Percentiles rank a stretch among this genome's conserved stretches.
phyloP scores from a whole-genome alignment of 2,113 vertebrate genomes.

The Forbesichthys papilliferus region DNA sequence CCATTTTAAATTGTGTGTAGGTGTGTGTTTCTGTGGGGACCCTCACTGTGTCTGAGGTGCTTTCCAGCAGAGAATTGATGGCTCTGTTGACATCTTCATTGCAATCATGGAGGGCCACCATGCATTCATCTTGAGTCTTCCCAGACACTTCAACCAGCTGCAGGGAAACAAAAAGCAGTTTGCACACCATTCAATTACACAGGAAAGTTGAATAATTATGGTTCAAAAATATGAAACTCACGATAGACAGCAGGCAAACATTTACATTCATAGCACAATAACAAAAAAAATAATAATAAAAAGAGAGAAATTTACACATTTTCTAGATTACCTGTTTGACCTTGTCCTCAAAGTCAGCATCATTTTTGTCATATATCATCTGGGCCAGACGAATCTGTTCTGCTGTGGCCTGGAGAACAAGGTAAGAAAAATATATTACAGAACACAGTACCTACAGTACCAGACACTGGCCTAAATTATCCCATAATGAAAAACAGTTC shows the following conservation, averaged over 20 bases:
- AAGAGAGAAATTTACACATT: background rate
- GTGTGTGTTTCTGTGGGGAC: background rate
- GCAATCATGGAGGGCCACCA: conserved; percentile 94
- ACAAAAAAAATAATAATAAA: background rate
- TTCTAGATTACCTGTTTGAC: conserved; percentile 86
- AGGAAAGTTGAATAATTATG: too few relatives aligned
- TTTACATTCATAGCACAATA: background rate
- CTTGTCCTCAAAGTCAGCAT: conserved; percentile 94
- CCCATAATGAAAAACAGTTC: background rate
- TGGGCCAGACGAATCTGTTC: conserved; percentile 98
- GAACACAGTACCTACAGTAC: background rate
- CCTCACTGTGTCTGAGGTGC: conserved; percentile 85
- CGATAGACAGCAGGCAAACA: background rate
- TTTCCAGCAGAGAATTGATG: conserved; percentile 93
- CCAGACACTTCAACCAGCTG: conserved; percentile 97
- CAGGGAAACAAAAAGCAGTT: conserved; percentile 8
- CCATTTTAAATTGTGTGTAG: too few relatives aligned
- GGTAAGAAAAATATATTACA: conserved; percentile 22
- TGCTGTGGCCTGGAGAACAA: conserved; percentile 87
- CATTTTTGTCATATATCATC: conserved; percentile 96
- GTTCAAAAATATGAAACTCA: background rate
- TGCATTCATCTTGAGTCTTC: conserved; percentile 92
- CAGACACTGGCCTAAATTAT: background rate
- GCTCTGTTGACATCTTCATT: conserved; percentile 94
- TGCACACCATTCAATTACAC: background rate